Evolutionary conservation across 2,113 vertebrate genomes (phyloP).

Genomic region (Mus spicilegus): DNA sequence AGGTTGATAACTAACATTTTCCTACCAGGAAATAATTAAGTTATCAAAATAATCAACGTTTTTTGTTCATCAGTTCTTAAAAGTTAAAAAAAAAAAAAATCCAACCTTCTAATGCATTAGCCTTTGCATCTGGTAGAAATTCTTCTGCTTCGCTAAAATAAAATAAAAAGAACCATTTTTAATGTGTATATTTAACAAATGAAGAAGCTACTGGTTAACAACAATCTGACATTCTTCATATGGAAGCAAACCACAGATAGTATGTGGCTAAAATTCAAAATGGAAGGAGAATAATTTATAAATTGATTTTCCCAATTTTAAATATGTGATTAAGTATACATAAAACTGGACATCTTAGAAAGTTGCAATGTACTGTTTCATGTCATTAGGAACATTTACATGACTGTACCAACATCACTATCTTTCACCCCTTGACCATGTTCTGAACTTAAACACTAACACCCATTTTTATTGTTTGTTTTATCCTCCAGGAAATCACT

Average conservation of each 20-base stretch:
- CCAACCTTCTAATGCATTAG: slow-evolving; percentile 61
- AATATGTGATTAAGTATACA: background rate
- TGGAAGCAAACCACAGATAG: background rate
- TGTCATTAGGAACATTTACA: background rate
- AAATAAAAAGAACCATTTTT: slow-evolving; percentile 50
- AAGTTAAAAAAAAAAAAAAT: slow-evolving; percentile 19
- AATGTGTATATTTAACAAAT: background rate
- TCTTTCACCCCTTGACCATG: background rate
- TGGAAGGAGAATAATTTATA: background rate
- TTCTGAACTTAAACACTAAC: background rate
- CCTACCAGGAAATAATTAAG: background rate
- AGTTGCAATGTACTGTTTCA: background rate
- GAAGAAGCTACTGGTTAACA: slow-evolving; percentile 30
- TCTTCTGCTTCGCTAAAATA: slow-evolving; percentile 61
- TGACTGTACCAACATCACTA: background rate
- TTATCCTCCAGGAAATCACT: background rate
- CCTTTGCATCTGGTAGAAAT: background rate
- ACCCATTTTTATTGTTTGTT: background rate
- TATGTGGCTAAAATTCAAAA: background rate
- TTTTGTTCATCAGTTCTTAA: slow-evolving; percentile 14
- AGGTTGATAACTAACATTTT: background rate
- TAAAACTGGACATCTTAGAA: background rate
- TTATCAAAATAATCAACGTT: background rate
- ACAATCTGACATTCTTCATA: background rate
- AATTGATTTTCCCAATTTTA: background rate